Base-by-base conservation (phyloP, 2,113 vertebrate genomes). In the Irena cyanogastra region DNA sequence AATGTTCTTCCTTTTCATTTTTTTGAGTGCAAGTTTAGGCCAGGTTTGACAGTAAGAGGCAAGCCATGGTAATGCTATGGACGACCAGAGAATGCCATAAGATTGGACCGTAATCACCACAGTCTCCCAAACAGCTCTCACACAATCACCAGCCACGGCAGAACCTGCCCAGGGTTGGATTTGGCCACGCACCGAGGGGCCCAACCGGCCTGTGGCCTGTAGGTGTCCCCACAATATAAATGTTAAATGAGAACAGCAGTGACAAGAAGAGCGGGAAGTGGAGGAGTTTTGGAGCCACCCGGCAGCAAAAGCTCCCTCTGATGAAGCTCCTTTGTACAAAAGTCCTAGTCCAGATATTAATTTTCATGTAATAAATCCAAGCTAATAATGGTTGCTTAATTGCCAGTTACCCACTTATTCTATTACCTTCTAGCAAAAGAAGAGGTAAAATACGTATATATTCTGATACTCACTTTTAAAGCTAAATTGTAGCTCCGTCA, bases 401-500 rank as follows among this genome's bases (percentile, higher is more conserved):
- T 49, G 27, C 59, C 23, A 42, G 24, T 49, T 56, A 53, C 17
- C 45, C 26, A 49, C 14, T 49, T 44, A 82, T 44, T 87, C 28
- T 37, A 56, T 53, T 45, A 37, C 16, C 22, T 23, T 53, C 31
- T 33, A 61, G 83, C 7, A 35, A 79, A 83, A 83, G 42, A 66
- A 69, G 54, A 84, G 86, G 27, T 6, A 24, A 37, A 41, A 39
- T 19, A 42, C 5, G 11, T 13, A 12, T n/a, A 13, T 49, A 47
- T 59, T 39, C 31, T 13, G 24, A 68, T 93, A 95, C 98, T 97
- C 90, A 99, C 99, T 97, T 97, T 93, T 98, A 93, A 97, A 98
- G 93, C 98, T 98, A 56, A 99, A 97, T n/a, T 96, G 96, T 78
- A 99, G 97, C 17, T 97, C 92, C 7, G 23, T 82, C 50, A 99